Evolutionary conservation across 2,888 invertebrate genomes (phyloP), one percentile per base, ranked within the genome.

Genomic region (Leucoma salicis): DNA sequence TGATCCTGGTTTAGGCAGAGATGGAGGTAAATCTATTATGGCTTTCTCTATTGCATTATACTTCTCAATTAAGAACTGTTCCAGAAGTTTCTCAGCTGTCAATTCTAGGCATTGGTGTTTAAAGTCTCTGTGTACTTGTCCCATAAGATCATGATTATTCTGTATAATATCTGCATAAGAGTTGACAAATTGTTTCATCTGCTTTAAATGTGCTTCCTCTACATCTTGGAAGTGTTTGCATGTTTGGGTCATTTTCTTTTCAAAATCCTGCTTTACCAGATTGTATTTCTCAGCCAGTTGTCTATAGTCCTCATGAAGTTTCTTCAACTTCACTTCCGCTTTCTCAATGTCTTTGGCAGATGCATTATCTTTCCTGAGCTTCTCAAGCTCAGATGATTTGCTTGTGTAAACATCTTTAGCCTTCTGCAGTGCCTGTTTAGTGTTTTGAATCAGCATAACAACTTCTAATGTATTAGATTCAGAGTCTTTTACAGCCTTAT

Each of bases 211-310:
- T 42, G 95, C 93, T 71, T 97, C 96, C 82, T 99, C 98, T 14
- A 98, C 94, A 81, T 96, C 97, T 91, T 99, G 98, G 77, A 98
- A 99, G 77, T 96, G 95, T 92, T 95, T 95, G 82, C 97, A 97
- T 28, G 97, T 96, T 56, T 94, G 92, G 4, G 95, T 95, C 98
- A 99, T 99, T 89, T 97, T 97, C 68, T 94, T 94, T 84, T 99
- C 98, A 90, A 99, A 99, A 68, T 98, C 97, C 63, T 95, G 95
- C 74, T 99, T 95, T 35, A 97, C 94, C 18, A 92, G 90, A 66
- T 94, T 95, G 81, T 99, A 99, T 82, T 99, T 99, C 48, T 99
- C 98, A 54, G 98, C 94, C 60, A 97, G 92, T 52, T 91, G 90
- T 76, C 95, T 95, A 76, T 99, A 99, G 69, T 99, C 99, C 73